phyloP scores from a whole-genome alignment of 2,113 vertebrate genomes.

The Sigmodon hispidus region DNA sequence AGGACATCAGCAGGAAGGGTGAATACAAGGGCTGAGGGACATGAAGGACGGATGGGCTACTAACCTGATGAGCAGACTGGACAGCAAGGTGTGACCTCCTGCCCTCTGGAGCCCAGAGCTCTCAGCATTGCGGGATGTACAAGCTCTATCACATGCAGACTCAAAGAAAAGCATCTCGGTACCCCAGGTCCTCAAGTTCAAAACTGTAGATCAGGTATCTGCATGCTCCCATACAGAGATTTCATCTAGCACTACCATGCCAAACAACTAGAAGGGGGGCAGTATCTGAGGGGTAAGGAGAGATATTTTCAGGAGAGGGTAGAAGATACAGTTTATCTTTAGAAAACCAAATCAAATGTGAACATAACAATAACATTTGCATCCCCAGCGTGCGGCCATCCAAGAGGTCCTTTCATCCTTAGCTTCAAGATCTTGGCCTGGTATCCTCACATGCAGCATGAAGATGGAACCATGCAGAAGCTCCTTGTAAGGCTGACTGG shows the following conservation, averaged over 20 bases:
- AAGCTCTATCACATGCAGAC: accelerated
- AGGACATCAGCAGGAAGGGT: background rate
- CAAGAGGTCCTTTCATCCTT: background rate
- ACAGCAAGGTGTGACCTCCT: background rate
- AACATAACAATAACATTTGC: background rate
- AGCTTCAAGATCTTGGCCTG: background rate
- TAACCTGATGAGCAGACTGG: background rate
- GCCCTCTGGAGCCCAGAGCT: background rate
- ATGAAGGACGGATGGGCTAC: background rate
- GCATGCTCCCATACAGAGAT: background rate
- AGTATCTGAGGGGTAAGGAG: background rate
- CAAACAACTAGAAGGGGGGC: background rate
- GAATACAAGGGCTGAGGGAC: background rate
- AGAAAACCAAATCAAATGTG: background rate
- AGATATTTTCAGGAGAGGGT: background rate
- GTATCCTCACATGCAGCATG: background rate
- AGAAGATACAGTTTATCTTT: background rate
- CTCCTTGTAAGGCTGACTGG: background rate
- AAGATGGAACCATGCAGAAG: background rate
- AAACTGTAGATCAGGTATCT: background rate
- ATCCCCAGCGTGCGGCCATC: background rate
- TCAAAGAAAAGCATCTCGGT: background rate
- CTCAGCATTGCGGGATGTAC: background rate
- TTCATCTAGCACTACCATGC: background rate
- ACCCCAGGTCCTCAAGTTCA: background rate